These are phyloP conservation scores for Telenomus remus DNA, from an alignment of 1,140 invertebrate species.

Conservation along the genomic window DNA sequence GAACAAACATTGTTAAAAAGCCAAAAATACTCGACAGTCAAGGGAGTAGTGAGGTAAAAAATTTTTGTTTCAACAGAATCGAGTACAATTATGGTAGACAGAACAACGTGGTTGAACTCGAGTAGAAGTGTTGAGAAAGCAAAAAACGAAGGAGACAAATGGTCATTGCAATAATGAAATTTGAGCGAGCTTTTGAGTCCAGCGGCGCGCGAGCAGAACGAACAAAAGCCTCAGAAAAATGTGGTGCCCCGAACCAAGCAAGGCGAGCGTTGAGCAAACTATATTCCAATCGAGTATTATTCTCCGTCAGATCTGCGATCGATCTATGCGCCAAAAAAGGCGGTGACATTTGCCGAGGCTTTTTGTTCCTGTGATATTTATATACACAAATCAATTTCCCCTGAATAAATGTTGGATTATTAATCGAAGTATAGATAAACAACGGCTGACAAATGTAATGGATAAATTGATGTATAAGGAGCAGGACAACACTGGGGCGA, in stretches of 20 bases:
- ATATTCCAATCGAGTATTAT: slow-evolving; percentile 38
- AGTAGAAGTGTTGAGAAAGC: neutral
- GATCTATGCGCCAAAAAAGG: slow-evolving; percentile 36
- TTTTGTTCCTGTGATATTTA: slow-evolving; percentile 33
- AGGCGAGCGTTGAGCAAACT: slow-evolving; percentile 36
- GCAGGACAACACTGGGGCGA: neutral
- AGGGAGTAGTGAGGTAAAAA: neutral
- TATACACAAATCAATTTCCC: slow-evolving; percentile 24
- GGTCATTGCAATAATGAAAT: no score
- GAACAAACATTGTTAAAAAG: slow-evolving; percentile 7
- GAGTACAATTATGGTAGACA: neutral
- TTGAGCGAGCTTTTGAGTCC: no score
- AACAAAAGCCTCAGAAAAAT: slow-evolving; percentile 25
- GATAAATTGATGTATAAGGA: neutral
- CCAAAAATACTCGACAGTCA: no score
- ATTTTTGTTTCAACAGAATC: neutral
- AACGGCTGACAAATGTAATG: neutral
- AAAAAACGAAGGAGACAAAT: neutral
- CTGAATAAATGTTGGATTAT: slow-evolving; percentile 1
- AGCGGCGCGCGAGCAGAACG: no score
- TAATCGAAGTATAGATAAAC: neutral
- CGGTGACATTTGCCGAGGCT: slow-evolving; percentile 43
- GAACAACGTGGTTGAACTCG: neutral
- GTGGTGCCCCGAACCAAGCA: slow-evolving; percentile 5
- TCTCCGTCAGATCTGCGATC: slow-evolving; percentile 33